These are phyloP conservation scores for Antedon mediterranea DNA, from an alignment of 53 echinoderm and acorn worm species.

Conservation along the genomic window DNA sequence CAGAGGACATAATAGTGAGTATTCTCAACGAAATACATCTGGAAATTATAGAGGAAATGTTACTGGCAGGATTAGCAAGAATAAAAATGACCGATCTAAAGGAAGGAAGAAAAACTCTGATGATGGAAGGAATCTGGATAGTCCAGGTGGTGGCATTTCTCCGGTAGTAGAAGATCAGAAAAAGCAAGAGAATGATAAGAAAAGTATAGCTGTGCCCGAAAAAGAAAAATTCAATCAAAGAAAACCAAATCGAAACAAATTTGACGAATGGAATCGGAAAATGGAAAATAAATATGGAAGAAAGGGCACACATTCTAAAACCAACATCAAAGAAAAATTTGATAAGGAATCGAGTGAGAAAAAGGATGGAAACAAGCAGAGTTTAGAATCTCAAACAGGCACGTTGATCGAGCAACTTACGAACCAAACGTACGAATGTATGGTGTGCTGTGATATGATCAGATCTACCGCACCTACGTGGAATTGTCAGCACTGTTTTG, in stretches of 20 bases:
- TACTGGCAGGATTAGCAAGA: background rate
- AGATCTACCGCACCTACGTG: constrained; percentile 53
- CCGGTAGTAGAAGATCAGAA: background rate
- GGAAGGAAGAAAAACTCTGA: background rate
- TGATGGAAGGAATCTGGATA: background rate
- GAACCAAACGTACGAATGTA: constrained; percentile 69
- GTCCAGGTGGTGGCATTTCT: no score
- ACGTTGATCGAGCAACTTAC: constrained; percentile 83
- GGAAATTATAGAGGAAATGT: background rate
- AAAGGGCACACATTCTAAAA: background rate
- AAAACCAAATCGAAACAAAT: background rate
- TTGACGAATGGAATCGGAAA: background rate
- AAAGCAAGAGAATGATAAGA: background rate
- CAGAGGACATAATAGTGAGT: background rate
- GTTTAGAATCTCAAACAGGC: constrained; percentile 56
- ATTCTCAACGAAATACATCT: background rate
- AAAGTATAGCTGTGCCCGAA: background rate
- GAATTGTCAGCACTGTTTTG: constrained; percentile 83
- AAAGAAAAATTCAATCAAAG: background rate
- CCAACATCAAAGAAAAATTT: background rate
- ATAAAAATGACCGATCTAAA: background rate
- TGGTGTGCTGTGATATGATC: constrained; percentile 73
- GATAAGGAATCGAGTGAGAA: background rate
- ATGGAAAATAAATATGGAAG: background rate
- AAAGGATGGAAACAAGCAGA: background rate